Percentiles rank a stretch among this genome's conserved stretches.
These are phyloP conservation scores for Drosophila mulleri DNA, from an alignment of 2,888 invertebrate genomes.

Conservation along the genomic window DNA sequence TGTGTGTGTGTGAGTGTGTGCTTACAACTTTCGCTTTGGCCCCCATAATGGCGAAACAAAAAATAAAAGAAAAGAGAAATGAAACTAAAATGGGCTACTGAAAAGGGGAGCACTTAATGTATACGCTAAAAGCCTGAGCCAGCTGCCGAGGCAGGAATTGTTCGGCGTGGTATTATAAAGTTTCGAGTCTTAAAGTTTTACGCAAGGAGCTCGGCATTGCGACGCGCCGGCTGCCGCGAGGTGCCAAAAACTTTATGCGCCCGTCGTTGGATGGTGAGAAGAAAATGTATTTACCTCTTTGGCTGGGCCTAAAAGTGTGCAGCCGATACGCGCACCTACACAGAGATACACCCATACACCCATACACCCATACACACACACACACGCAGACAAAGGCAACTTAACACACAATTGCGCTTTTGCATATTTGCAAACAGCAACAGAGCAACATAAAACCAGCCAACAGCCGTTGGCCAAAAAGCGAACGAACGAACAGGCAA, in stretches of 20 bases:
- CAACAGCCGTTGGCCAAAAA: constrained; percentile 21
- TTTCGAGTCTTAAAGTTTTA: constrained; percentile 72
- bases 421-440: constrained; percentile 71
- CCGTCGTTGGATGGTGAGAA: neutral
- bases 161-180: constrained; percentile 70
- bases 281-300: constrained; percentile 66
- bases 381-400: constrained; percentile 51
- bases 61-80: neutral
- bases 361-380: constrained; percentile 11
- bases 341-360: neutral
- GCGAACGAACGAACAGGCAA: constrained; percentile 24
- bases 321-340: constrained; percentile 27
- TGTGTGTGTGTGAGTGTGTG: constrained; percentile 11
- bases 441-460: constrained; percentile 19
- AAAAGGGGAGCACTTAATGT: constrained; percentile 53
- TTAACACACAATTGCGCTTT: constrained; percentile 80
- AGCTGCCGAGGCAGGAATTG: constrained; percentile 59
- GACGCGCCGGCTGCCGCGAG: constrained; percentile 33
- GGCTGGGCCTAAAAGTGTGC: constrained; percentile 62
- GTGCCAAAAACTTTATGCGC: constrained; percentile 57
- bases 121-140: constrained; percentile 68
- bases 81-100: constrained; percentile 16
- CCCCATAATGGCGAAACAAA: constrained; percentile 21
- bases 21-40: constrained; percentile 44
- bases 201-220: constrained; percentile 17